These are phyloP conservation scores for Drosophila willistoni DNA, from an alignment of 1,140 invertebrate genomes.

Conservation along the genomic window DNA sequence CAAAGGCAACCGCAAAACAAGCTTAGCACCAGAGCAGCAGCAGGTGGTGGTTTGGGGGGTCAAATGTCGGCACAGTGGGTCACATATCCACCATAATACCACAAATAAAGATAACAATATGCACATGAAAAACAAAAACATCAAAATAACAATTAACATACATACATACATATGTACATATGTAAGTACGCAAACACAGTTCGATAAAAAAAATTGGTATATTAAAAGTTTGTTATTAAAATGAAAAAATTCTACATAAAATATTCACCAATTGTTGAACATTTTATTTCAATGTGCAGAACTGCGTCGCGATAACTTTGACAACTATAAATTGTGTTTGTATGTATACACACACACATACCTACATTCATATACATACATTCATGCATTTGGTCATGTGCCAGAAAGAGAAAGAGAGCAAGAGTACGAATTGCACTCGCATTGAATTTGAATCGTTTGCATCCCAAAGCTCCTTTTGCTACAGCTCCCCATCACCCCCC, in stretches of 20 bases:
- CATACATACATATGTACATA: not conserved
- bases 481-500: slow-evolving; percentile 45
- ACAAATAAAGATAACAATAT: not conserved
- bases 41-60: slow-evolving; percentile 4
- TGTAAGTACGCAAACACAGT: not conserved
- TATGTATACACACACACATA: not conserved
- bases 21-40: slow-evolving; percentile 9
- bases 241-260: no score
- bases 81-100: no score
- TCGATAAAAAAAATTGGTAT: no score
- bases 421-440: slow-evolving; percentile 12
- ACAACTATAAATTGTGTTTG: slow-evolving; percentile 61
- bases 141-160: not conserved
- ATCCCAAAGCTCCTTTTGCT: slow-evolving; percentile 26
- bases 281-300: slow-evolving; percentile 17
- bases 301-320: slow-evolving; percentile 46
- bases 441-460: slow-evolving; percentile 50
- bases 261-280: not conserved
- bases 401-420: slow-evolving; percentile 12
- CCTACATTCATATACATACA: not conserved
- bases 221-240: no score
- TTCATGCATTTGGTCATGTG: not conserved
- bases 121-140: not conserved
- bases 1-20: slow-evolving; percentile 48
- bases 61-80: slow-evolving; percentile 37